These are phyloP conservation scores for Anolis apletophallus DNA, from an alignment of 2,797 vertebrate genomes.

Conservation along the genomic window DNA sequence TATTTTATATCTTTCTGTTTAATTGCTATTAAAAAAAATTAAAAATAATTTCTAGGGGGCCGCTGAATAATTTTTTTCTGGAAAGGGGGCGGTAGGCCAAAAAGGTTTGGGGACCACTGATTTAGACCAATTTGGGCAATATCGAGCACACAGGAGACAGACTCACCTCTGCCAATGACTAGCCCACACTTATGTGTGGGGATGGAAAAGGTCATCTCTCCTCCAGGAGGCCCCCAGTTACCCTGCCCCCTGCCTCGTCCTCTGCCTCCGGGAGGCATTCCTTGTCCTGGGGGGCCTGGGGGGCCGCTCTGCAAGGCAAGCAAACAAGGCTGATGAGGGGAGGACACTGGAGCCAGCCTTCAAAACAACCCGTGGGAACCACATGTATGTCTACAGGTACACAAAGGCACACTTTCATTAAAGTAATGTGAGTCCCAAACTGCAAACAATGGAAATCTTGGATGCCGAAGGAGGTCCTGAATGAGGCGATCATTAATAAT, in stretches of 20 bases:
- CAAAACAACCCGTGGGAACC: neutral
- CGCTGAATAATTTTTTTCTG: too few relatives aligned
- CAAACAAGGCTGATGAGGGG: neutral
- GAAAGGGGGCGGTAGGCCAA: too few relatives aligned
- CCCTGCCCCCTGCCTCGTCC: slow-evolving; percentile 83
- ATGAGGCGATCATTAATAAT: neutral
- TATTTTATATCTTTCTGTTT: too few relatives aligned
- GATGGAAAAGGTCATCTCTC: slow-evolving; percentile 93
- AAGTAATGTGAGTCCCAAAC: neutral
- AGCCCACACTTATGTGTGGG: slow-evolving; percentile 94
- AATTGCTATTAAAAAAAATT: too few relatives aligned
- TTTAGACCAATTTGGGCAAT: neutral
- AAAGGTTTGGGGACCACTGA: too few relatives aligned
- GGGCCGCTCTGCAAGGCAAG: slow-evolving; percentile 80
- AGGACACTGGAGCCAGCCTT: neutral
- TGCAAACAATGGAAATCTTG: too few relatives aligned
- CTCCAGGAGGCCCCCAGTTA: slow-evolving; percentile 89
- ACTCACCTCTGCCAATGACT: slow-evolving; percentile 89
- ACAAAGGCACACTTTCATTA: neutral
- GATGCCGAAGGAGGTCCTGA: neutral
- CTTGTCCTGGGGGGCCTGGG: slow-evolving; percentile 85
- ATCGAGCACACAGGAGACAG: rapidly evolving
- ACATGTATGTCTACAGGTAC: too few relatives aligned
- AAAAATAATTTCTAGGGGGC: too few relatives aligned
- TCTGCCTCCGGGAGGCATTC: slow-evolving; percentile 86